These are phyloP conservation scores for Eubasilissa regina DNA, from an alignment of 1,140 invertebrate genomes.

Conservation along the genomic window DNA sequence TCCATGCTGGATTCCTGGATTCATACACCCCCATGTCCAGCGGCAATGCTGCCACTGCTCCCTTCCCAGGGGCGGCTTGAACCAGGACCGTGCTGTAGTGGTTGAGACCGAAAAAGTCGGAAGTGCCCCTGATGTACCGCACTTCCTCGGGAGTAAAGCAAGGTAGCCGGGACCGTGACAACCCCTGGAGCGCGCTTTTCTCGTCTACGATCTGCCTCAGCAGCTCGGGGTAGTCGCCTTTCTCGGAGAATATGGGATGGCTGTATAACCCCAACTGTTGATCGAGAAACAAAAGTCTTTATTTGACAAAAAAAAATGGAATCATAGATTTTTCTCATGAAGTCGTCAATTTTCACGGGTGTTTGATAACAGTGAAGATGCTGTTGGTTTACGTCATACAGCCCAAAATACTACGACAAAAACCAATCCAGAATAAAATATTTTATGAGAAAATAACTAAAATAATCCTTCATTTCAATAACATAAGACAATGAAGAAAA, in stretches of 20 bases:
- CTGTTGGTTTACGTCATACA: too few species aligned
- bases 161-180: constrained; percentile 72
- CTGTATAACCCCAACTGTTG: constrained; percentile 74
- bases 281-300: not conserved
- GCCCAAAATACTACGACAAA: too few species aligned
- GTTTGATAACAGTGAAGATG: too few species aligned
- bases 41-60: not conserved
- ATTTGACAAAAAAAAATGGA: not conserved
- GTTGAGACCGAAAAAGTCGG: constrained; percentile 78
- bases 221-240: constrained; percentile 77
- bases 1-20: constrained; percentile 31
- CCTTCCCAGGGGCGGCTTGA: not conserved
- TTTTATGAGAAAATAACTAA: too few species aligned
- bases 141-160: constrained; percentile 74
- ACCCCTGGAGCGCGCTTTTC: constrained; percentile 74
- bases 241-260: constrained; percentile 73
- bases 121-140: constrained; percentile 72
- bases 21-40: constrained; percentile 27
- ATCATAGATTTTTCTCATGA: not conserved
- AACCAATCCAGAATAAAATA: too few species aligned
- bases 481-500: too few species aligned
- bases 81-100: constrained; percentile 71
- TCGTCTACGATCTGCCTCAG: constrained; percentile 73
- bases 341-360: not conserved
- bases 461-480: too few species aligned